Percentiles rank a stretch among this genome's conserved stretches.
Conservation (phyloP, 1,140 invertebrate species). For the Hylaeus anthracinus region DNA sequence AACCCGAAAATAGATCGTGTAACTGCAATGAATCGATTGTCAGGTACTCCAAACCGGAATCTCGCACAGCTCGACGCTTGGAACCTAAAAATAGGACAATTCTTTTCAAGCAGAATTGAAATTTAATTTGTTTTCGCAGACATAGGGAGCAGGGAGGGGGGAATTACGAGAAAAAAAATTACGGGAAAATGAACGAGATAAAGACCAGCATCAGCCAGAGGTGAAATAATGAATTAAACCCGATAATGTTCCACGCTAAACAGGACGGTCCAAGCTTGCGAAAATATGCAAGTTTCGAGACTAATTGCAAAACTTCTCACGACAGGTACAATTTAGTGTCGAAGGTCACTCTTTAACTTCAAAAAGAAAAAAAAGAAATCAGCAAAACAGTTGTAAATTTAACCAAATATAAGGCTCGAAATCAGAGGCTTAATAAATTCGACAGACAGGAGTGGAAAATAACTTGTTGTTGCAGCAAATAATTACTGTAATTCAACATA, state of each 20-base stretch:
- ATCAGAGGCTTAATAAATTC: too few species aligned
- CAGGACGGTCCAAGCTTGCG: slow-evolving; percentile 69
- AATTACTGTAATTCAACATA: too few species aligned
- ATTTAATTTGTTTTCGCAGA: slow-evolving; percentile 35
- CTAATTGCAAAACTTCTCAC: slow-evolving; percentile 77
- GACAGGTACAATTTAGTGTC: slow-evolving; percentile 70
- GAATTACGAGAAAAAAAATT: background rate
- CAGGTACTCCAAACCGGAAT: too few species aligned
- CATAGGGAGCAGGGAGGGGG: background rate
- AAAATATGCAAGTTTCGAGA: slow-evolving; percentile 78
- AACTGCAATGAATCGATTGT: too few species aligned
- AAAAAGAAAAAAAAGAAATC: too few species aligned
- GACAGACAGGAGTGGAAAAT: too few species aligned
- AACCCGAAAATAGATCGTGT: too few species aligned
- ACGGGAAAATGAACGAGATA: slow-evolving; percentile 1
- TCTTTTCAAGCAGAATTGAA: slow-evolving; percentile 7
- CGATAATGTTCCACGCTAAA: slow-evolving; percentile 70
- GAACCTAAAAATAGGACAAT: background rate
- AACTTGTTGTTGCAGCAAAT: too few species aligned
- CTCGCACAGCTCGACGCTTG: background rate
- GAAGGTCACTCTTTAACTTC: slow-evolving; percentile 23
- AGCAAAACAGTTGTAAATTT: too few species aligned
- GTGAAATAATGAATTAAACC: slow-evolving; percentile 75
- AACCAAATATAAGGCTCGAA: too few species aligned
- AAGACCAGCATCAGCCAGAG: slow-evolving; percentile 24